Conservation (phyloP, 92 coral and sea anemone genomes). For the Paragorgia papillata region DNA sequence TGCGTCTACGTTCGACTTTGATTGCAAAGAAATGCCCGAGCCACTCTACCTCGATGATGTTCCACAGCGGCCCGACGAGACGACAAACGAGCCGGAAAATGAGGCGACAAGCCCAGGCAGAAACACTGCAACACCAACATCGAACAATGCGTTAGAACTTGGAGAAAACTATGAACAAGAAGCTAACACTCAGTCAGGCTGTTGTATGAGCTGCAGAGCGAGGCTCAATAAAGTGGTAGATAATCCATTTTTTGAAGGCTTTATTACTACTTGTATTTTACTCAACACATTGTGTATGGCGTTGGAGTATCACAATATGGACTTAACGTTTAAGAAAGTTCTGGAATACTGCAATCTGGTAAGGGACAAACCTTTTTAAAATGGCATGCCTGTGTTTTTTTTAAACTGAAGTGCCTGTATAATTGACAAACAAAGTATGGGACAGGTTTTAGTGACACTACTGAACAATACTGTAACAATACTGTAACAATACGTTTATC, state of each 20-base stretch:
- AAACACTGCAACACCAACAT: conserved; percentile 45
- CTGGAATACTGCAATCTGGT: conserved; percentile 84
- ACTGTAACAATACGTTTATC: too few relatives aligned
- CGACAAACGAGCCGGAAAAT: conserved; percentile 22
- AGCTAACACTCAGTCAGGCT: conserved; percentile 33
- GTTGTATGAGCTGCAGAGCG: conserved; percentile 33
- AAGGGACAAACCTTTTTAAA: too few relatives aligned
- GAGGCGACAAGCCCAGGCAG: neutral
- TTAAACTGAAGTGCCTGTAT: too few relatives aligned
- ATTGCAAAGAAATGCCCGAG: conserved; percentile 75
- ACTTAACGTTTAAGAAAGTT: conserved; percentile 53
- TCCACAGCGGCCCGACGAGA: conserved; percentile 60
- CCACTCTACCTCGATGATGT: conserved; percentile 86
- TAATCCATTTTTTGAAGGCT: conserved; percentile 77
- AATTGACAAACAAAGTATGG: too few relatives aligned
- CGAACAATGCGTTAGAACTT: conserved; percentile 56
- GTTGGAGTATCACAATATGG: conserved; percentile 80
- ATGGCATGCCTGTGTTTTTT: conserved; percentile 6
- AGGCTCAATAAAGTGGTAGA: conserved; percentile 56
- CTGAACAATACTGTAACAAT: too few relatives aligned
- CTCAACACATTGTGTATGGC: conserved; percentile 98
- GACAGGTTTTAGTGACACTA: too few relatives aligned
- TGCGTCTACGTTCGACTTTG: conserved; percentile 91
- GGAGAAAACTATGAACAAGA: conserved; percentile 52
- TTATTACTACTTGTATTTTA: conserved; percentile 89